Evolutionary conservation across 2,797 vertebrate species (phyloP), one percentile per base, ranked within the genome.

Genomic region (Arctocebus calabarensis): DNA sequence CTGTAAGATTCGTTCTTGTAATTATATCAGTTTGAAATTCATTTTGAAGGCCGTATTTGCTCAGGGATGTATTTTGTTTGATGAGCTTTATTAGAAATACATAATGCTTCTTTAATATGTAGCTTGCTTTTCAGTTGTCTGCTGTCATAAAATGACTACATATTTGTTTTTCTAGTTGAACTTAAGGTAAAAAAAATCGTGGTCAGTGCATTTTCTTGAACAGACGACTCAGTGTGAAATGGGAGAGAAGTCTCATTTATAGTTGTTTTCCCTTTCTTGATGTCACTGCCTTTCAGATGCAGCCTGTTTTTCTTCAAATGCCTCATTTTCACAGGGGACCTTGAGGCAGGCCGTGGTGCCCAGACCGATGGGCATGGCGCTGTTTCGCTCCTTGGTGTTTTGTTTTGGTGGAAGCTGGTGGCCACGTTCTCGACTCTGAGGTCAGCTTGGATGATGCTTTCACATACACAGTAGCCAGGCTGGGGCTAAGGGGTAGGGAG

Each of bases 211-310:
- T 92, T 89, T 89, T n/a, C 74, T 90, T 90, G 83, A 88, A 95
- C 61, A 96, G 83, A 93, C 74, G 88, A 94, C 90, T 91, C 85
- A 94, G 93, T 93, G 40, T 93, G 75, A 94, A 40, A 70, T 37
- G 78, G 61, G 84, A 95, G 75, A 90, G 71, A 97, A 94, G 77
- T 92, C 5, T n/a, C 93, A 7, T 96, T 96, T 97, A 93, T 79
- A 75, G 81, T 91, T 94, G 14, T 88, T n/a, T 96, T 92, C 90
- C 70, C 89, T 84, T 61, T 94, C 78, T 88, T 98, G 97, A 97
- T 97, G 97, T 97, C 97, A 98, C 85, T 11, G 61, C 81, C 77
- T 96, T 97, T 97, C 90, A 68, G 68, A 57, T 27, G 75, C 1
- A 14, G 62, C 29, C 16, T 96, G 43, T 85, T 98, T 98, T 97